These are phyloP conservation scores for Crenichthys baileyi DNA, from an alignment of 2,797 vertebrate species.

Conservation along the genomic window DNA sequence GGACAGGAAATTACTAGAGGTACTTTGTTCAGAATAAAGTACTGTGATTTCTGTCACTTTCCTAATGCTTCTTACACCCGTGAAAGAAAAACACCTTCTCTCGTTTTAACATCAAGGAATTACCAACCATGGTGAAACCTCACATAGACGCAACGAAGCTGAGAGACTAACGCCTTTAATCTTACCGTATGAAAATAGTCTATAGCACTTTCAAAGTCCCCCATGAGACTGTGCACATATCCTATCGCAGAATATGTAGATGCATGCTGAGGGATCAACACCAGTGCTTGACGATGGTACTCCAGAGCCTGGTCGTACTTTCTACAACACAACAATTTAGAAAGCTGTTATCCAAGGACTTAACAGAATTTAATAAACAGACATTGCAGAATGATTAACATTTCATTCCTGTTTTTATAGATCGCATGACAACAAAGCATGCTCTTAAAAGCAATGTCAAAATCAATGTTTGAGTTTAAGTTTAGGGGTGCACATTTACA, in stretches of 20 bases:
- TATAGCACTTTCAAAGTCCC: conserved; percentile 97
- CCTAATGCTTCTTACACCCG: not conserved
- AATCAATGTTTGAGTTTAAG: not conserved
- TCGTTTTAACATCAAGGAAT: not conserved
- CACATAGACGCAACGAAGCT: not conserved
- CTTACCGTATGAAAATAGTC: conserved; percentile 98
- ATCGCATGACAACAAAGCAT: not conserved
- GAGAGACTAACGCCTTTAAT: not conserved
- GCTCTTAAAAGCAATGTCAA: not conserved
- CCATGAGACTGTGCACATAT: conserved; percentile 98
- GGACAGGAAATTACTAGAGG: not conserved
- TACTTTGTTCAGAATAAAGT: not conserved
- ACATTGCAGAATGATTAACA: not conserved
- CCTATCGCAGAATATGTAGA: conserved; percentile 98
- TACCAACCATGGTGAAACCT: not conserved
- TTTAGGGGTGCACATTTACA: not conserved
- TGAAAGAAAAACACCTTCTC: not conserved
- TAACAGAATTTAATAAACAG: not conserved
- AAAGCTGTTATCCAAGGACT: not conserved
- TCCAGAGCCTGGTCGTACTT: conserved; percentile 98
- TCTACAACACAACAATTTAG: conserved; percentile 63
- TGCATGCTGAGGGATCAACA: conserved; percentile 96
- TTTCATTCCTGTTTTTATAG: not conserved
- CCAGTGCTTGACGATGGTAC: conserved; percentile 96
- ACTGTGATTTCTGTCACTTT: not conserved